phyloP scores from a whole-genome alignment of 2,888 invertebrate species.

The Arge pagana region DNA sequence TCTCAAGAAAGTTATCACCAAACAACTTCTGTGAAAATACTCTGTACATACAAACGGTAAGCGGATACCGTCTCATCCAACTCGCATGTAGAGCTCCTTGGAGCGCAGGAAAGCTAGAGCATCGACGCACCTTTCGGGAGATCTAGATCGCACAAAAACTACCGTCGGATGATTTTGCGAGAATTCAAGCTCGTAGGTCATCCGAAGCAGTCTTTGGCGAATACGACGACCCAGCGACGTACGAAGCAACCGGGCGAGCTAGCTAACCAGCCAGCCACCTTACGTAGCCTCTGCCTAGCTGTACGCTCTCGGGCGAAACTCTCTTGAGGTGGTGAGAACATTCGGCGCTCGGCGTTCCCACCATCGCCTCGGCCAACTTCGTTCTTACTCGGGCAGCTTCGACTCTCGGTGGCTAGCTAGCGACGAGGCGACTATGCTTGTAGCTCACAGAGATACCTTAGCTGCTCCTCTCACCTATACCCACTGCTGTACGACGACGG shows the following conservation, averaged over 20 bases:
- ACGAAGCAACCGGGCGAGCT: constrained; percentile 16
- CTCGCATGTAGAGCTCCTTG: too few relatives aligned
- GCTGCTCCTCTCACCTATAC: constrained; percentile 2
- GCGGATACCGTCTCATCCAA: too few relatives aligned
- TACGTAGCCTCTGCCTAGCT: constrained; percentile 38
- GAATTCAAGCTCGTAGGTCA: too few relatives aligned
- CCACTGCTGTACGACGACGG: not conserved
- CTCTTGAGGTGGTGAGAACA: constrained; percentile 54
- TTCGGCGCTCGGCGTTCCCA: constrained; percentile 56
- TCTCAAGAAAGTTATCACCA: too few relatives aligned
- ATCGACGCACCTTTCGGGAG: too few relatives aligned
- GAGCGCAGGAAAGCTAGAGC: too few relatives aligned
- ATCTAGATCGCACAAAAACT: too few relatives aligned
- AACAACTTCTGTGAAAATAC: too few relatives aligned
- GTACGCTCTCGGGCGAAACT: constrained; percentile 40
- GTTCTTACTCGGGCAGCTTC: constrained; percentile 46
- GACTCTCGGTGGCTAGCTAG: constrained; percentile 39
- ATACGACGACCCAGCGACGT: not conserved
- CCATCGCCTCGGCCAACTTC: constrained; percentile 55
- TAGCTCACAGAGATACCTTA: constrained; percentile 4
- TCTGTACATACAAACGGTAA: too few relatives aligned
- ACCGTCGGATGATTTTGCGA: too few relatives aligned
- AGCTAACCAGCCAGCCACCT: constrained; percentile 36
- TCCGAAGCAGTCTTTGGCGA: too few relatives aligned
- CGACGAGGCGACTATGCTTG: constrained; percentile 28